Base-by-base conservation (phyloP, 2,797 vertebrate species). In the Enteromius unitaeniatus region DNA sequence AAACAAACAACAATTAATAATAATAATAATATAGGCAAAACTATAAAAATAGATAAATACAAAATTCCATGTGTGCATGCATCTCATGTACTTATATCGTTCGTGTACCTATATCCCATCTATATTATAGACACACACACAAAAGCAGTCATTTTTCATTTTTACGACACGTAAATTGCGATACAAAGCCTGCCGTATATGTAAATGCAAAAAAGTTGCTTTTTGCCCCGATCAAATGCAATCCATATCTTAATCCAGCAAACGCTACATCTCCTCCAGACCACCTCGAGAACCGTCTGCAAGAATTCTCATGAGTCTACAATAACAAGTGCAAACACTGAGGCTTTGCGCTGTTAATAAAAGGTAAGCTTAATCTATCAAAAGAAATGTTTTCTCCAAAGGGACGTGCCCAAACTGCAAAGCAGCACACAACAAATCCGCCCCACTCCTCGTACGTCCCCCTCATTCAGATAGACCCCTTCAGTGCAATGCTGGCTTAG, bases 321-420 rank as follows among this genome's bases (percentile, higher is more conserved):
- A 60, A 83, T 60, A 84, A 65, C 68, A 82, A 88, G 83, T 81
- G 73, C 68, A 64, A 60, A 49, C 21, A 49, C 5, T 19, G 7
- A 81, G 28, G 45, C 67, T 75, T 45, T 47, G 37, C 76, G 17
- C 42, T 84, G 79, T 69, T 78, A 85, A 83, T 70, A 78, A 58
- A 77, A 80, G 15, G 72, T 45, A 58, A 73, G 70, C 58, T 86
- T 79, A 70, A 80, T 80, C 70, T 81, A 76, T 74, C 80, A 84
- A 90, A 87, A 85, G 72, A 86, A 86, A 81, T 84, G 62, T 65
- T 88, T 85, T 88, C 83, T 74, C 45, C 76, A 80, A 37, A 91
- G 88, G 77, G 91, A 95, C 94, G 94, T 95, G 95, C 92, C 77
- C 82, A 90, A 94, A 95, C 94, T 95, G 93, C 93, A 88, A 95